A percentile compares a stretch with the other conserved stretches of the same genome.
These are phyloP conservation scores for Anas bahamensis DNA, from an alignment of 2,797 vertebrate species.

Conservation along the genomic window DNA sequence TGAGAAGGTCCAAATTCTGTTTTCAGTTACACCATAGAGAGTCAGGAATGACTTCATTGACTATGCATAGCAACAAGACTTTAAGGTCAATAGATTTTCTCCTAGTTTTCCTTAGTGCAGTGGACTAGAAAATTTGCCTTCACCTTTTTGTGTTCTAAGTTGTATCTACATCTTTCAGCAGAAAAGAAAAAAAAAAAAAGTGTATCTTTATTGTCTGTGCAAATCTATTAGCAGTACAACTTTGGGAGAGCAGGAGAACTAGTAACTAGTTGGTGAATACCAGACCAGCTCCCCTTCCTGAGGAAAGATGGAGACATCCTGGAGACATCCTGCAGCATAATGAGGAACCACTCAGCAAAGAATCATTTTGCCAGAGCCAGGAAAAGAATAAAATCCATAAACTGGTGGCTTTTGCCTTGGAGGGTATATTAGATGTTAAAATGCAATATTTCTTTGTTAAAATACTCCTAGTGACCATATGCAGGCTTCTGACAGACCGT, in stretches of 20 bases:
- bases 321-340: too few species aligned
- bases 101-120: neutral
- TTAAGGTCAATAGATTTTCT: neutral
- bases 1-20: neutral
- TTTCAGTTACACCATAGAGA: neutral
- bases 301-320: neutral
- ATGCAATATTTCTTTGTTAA: neutral
- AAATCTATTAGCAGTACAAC: neutral
- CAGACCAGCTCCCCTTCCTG: neutral
- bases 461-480: neutral
- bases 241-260: neutral
- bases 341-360: neutral
- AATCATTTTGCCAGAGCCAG: neutral
- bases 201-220: neutral
- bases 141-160: neutral
- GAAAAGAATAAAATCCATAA: neutral
- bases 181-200: neutral
- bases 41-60: neutral
- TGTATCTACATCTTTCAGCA: neutral
- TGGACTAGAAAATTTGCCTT: neutral
- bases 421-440: neutral
- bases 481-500: neutral
- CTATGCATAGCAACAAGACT: neutral
- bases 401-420: neutral
- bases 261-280: neutral